phyloP scores from a whole-genome alignment of 2,113 vertebrate species.

The Peromyscus polionotus region DNA sequence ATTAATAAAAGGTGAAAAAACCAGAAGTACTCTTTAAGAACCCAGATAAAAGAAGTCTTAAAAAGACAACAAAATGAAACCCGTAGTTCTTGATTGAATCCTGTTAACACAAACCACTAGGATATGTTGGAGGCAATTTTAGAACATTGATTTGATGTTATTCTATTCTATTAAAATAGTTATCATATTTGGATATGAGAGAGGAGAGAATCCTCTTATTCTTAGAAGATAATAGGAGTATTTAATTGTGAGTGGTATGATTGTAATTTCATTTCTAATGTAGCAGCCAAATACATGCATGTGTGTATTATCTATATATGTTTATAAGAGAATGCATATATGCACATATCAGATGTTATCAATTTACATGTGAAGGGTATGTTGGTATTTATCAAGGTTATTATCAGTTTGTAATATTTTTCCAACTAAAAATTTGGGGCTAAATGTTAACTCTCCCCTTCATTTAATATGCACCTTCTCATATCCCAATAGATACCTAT shows the following conservation, averaged over 20 bases:
- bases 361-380: slow-evolving; percentile 27
- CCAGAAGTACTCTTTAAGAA: slow-evolving; percentile 25
- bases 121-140: slow-evolving; percentile 36
- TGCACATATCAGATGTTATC: slow-evolving; percentile 7
- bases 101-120: slow-evolving; percentile 22
- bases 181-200: slow-evolving; percentile 56
- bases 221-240: slow-evolving; percentile 22
- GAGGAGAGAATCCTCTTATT: slow-evolving; percentile 39
- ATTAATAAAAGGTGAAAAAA: slow-evolving; percentile 38
- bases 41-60: slow-evolving; percentile 12
- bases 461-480: neutral
- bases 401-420: slow-evolving; percentile 32
- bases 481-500: neutral
- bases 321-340: neutral
- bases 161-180: slow-evolving; percentile 21
- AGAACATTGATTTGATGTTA: slow-evolving; percentile 25
- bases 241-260: slow-evolving; percentile 41
- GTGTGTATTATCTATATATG: neutral
- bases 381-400: slow-evolving; percentile 50
- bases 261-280: slow-evolving; percentile 61
- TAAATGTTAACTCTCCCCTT: neutral
- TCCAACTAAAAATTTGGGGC: slow-evolving; percentile 31
- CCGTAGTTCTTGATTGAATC: slow-evolving; percentile 11
- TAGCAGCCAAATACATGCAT: neutral
- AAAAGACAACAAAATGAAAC: slow-evolving; percentile 58